These are phyloP conservation scores for Drosophila chauvacae DNA, from an alignment of 1,140 invertebrate species.

Conservation along the genomic window DNA sequence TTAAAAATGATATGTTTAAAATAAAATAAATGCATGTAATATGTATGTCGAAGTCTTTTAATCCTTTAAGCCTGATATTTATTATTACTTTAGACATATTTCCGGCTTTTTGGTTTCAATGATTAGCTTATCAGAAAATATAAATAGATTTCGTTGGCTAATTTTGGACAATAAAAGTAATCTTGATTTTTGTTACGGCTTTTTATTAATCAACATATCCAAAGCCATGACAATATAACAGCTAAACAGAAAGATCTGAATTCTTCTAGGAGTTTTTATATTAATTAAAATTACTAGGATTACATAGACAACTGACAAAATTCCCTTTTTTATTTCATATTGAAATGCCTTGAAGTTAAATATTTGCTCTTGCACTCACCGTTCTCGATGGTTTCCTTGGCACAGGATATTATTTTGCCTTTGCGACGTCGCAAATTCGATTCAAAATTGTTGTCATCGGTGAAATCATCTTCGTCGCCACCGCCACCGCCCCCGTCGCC, in stretches of 20 bases:
- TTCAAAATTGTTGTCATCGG: conserved; percentile 83
- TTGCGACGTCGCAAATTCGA: conserved; percentile 84
- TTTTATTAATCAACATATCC: background rate
- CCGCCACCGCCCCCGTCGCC: conserved; percentile 45
- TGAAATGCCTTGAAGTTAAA: conserved; percentile 1
- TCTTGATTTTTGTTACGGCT: background rate
- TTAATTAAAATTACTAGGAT: background rate
- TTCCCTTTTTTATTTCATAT: no score
- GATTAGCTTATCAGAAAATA: background rate
- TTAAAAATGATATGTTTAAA: background rate
- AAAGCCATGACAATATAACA: background rate
- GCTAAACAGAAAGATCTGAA: no score
- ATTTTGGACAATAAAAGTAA: background rate
- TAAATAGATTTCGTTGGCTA: background rate
- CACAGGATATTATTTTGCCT: conserved; percentile 85
- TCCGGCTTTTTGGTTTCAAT: background rate
- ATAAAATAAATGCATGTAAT: background rate
- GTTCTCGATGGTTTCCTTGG: conserved; percentile 84
- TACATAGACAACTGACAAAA: background rate
- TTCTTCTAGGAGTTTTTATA: no score
- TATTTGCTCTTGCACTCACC: conserved; percentile 56
- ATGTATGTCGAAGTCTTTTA: background rate
- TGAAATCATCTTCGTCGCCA: conserved; percentile 75
- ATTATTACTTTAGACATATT: background rate
- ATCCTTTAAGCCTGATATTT: background rate